Base-by-base conservation (phyloP, 2,797 vertebrate species). In the Anguilla megastoma region DNA sequence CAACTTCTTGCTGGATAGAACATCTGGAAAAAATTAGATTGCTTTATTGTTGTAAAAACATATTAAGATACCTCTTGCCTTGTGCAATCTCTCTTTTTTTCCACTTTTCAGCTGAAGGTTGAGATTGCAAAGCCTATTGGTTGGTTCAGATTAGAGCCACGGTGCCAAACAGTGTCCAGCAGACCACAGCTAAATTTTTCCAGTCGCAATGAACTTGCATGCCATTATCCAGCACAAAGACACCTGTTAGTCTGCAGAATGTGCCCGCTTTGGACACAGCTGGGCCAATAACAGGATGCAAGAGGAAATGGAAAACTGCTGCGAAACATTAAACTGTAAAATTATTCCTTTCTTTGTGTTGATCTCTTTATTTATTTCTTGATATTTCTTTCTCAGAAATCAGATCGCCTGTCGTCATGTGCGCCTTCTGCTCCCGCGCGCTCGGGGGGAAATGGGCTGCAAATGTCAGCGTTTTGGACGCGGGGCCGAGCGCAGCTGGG, bases 391-490 rank as follows among this genome's bases (percentile, higher is more conserved):
- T 5, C 76, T 82, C n/a, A 82, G 21, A 82, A 82, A 50, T 18
- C 41, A 82, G 24, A 82, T 82, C 24, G 8, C 45, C 10, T 41
- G 21, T n/a, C 79, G 14, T n/a, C 79, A n/a, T n/a, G 5, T 8
- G 74, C 79, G 12, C 79, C 50, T 27, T 50, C 79, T 45, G 24
- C 79, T 50, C 79, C 74, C 74, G 41, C 30, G n/a, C 79, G 63
- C 63, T 69, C 21, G 18, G 0, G 79, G 45, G 41, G 50, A 50
- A 82, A 82, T 82, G 41, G 79, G 79, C 79, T 82, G 21, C 79
- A 50, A 45, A 82, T 82, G 79, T 82, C 79, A 82, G 79, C 76
- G 9, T 48, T 48, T 45, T 45, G n/a, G 79, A 82, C 21, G 33
- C 33, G 14, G 36, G 16, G 74, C 74, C 18, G 74, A 36, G 16